Evolutionary conservation across 2,113 vertebrate genomes (phyloP).

Genomic region (Ahaetulla prasina): DNA sequence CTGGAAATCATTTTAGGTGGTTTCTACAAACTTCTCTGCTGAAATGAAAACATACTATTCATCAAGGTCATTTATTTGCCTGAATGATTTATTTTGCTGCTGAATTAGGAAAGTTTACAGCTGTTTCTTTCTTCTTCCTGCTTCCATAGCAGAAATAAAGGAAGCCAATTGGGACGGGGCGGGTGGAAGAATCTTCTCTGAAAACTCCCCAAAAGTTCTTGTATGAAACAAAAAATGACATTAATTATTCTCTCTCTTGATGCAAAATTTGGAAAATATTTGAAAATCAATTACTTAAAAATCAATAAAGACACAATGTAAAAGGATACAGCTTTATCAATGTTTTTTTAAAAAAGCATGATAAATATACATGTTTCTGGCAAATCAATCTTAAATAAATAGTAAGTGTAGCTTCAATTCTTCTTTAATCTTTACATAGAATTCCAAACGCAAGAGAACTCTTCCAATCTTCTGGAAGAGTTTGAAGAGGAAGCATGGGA

Average conservation of each 20-base stretch:
- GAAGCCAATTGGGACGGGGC: not conserved
- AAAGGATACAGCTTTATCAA: fast-evolving
- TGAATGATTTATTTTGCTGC: slow-evolving; percentile 44
- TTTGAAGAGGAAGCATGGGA: too few species aligned
- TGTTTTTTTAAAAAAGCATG: not conserved
- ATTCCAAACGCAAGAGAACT: not conserved
- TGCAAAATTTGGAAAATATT: not conserved
- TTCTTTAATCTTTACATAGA: not conserved
- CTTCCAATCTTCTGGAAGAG: not conserved
- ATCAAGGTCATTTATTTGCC: slow-evolving; percentile 25
- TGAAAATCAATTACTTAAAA: not conserved
- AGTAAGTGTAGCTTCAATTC: not conserved
- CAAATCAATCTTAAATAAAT: not conserved
- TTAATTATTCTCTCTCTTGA: not conserved
- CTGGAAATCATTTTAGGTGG: not conserved
- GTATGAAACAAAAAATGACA: not conserved
- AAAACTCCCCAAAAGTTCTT: slow-evolving; percentile 21
- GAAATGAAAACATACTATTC: not conserved
- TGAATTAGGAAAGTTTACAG: slow-evolving; percentile 41
- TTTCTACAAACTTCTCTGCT: not conserved
- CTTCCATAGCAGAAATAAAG: slow-evolving; percentile 31
- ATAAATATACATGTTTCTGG: fast-evolving
- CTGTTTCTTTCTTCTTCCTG: slow-evolving; percentile 33
- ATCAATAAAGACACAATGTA: not conserved
- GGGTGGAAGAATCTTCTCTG: not conserved